Evolutionary conservation across 2,113 vertebrate genomes (phyloP).

Genomic region (Ascaphus truei): DNA sequence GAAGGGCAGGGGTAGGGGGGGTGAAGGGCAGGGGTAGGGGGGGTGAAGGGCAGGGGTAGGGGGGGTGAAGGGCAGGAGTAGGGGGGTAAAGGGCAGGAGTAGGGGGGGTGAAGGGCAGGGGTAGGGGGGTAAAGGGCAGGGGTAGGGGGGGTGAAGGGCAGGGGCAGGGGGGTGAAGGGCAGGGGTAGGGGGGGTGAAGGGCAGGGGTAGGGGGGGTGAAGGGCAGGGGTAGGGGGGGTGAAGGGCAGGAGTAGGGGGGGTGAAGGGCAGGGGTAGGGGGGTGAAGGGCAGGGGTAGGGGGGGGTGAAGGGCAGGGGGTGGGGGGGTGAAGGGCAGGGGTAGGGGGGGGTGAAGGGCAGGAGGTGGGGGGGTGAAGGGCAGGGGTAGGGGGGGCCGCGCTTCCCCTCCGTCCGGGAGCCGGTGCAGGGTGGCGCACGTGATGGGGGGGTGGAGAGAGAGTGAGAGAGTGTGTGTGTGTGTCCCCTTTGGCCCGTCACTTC

Average conservation of each 20-base stretch:
- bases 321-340: conserved; percentile 30
- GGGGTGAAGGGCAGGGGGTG: conserved; percentile 27
- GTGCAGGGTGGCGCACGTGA: too few relatives aligned
- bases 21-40: too few relatives aligned
- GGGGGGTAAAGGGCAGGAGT: too few relatives aligned
- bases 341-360: conserved; percentile 7
- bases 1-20: neutral
- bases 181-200: neutral
- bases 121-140: neutral
- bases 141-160: neutral
- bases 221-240: neutral
- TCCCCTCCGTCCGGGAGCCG: too few relatives aligned
- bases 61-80: too few relatives aligned
- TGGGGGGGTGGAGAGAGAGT: too few relatives aligned
- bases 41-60: too few relatives aligned
- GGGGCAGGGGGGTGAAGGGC: neutral
- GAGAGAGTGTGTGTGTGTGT: too few relatives aligned
- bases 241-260: neutral
- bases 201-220: neutral
- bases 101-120: neutral
- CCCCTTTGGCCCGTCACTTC: too few relatives aligned
- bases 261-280: too few relatives aligned
- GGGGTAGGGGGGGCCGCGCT: neutral
- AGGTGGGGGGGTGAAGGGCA: conserved; percentile 28
- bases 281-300: neutral